phyloP scores from a whole-genome alignment of 2,797 vertebrate genomes.

The Lepilemur septentrionalis region DNA sequence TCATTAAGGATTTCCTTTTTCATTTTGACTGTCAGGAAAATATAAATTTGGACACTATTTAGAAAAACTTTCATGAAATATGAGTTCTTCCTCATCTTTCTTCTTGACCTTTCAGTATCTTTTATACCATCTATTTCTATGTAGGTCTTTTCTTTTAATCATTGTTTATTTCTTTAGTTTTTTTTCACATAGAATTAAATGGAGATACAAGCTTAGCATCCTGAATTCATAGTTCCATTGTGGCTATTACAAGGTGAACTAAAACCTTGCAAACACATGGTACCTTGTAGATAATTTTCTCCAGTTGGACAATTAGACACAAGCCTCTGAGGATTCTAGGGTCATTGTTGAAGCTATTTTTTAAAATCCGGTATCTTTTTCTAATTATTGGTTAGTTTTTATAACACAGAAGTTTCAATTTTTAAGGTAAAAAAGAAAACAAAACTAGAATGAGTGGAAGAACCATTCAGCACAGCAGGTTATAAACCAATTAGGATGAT shows the following conservation, averaged over 20 bases:
- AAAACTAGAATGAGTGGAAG: background rate
- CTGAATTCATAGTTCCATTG: background rate
- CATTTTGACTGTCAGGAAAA: background rate
- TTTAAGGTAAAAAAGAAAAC: constrained; percentile 24
- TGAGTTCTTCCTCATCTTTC: background rate
- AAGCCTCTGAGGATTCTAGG: background rate
- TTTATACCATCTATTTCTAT: background rate
- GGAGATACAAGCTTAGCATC: background rate
- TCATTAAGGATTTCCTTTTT: background rate
- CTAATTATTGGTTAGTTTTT: constrained; percentile 46
- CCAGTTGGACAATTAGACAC: background rate
- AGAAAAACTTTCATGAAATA: background rate
- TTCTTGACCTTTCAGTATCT: background rate
- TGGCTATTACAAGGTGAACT: background rate
- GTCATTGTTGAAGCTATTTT: constrained; percentile 21
- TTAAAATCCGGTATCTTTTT: background rate
- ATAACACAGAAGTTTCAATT: constrained; percentile 43
- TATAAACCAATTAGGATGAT: constrained; percentile 65
- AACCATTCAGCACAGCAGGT: constrained; percentile 57
- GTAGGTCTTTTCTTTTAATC: background rate
- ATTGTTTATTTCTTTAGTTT: constrained; percentile 12
- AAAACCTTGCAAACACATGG: background rate
- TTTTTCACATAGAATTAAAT: background rate
- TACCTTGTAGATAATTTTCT: constrained; percentile 39
- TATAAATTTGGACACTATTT: constrained; percentile 14